Evolutionary conservation across 1,140 invertebrate genomes (phyloP).

Genomic region (Zeugodacus cucurbitae): DNA sequence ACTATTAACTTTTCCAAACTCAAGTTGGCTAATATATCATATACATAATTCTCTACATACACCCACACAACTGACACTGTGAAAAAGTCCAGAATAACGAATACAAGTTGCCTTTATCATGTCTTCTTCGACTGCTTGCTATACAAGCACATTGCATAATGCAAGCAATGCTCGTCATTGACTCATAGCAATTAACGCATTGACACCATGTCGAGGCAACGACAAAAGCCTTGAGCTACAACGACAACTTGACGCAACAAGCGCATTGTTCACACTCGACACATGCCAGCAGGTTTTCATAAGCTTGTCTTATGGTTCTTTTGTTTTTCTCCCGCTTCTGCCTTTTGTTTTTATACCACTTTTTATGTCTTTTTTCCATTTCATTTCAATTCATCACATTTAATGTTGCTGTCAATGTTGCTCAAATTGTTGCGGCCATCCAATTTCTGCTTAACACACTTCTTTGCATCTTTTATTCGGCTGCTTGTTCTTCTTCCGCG

Average conservation of each 20-base stretch:
- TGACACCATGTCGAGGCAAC: not conserved
- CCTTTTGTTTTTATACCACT: not conserved
- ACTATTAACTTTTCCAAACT: no score
- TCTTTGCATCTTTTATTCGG: not conserved
- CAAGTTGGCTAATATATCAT: no score
- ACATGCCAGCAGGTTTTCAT: not conserved
- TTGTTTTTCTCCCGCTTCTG: not conserved
- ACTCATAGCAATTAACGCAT: conserved; percentile 16
- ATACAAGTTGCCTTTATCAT: not conserved
- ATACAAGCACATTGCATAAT: not conserved
- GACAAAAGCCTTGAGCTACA: not conserved
- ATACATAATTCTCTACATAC: no score
- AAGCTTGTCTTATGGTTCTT: not conserved
- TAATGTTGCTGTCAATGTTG: not conserved
- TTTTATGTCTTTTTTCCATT: not conserved
- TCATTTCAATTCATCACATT: conserved; percentile 32
- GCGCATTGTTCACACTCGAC: not conserved
- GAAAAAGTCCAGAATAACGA: not conserved
- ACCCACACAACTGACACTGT: not conserved
- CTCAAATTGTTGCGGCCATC: not conserved
- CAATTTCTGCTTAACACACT: not conserved
- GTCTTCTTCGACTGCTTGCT: not conserved
- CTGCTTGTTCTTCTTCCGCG: not conserved
- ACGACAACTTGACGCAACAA: not conserved
- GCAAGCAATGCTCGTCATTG: not conserved